Conservation (phyloP, 2,888 invertebrate genomes). For the Parapristionchus giblindavisi region DNA sequence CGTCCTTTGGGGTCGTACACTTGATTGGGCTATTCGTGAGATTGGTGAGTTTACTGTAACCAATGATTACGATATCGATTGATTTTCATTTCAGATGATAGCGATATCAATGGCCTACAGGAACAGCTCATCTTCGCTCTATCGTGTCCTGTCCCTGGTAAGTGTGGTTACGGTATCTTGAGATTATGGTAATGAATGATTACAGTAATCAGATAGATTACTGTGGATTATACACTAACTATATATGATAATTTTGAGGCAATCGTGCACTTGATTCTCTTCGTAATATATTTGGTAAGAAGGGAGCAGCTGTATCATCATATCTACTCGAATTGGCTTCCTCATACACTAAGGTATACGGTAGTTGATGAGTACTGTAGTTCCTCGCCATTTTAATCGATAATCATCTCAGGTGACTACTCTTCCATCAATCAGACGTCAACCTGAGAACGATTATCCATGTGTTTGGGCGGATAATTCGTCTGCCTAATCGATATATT, state of each 20-base stretch:
- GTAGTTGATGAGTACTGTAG: too few relatives aligned
- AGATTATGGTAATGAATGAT: background rate
- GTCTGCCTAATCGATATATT: too few relatives aligned
- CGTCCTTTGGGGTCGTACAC: constrained; percentile 26
- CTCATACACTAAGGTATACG: constrained; percentile 29
- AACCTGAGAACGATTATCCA: too few relatives aligned
- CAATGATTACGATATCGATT: background rate
- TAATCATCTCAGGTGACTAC: too few relatives aligned
- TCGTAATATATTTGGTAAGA: background rate
- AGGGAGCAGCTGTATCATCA: background rate
- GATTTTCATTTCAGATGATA: background rate
- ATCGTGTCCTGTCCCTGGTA: constrained; percentile 24
- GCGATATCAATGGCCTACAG: background rate
- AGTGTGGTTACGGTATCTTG: background rate
- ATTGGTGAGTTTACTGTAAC: constrained; percentile 6
- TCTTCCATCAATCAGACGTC: too few relatives aligned
- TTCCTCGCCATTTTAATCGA: too few relatives aligned
- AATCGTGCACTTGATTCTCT: constrained; percentile 21
- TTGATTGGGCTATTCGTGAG: constrained; percentile 22
- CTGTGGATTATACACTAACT: background rate
- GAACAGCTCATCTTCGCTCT: constrained; percentile 33
- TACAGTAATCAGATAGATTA: background rate
- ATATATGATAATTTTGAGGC: background rate
- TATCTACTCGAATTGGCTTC: constrained; percentile 11
- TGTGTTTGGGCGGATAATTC: too few relatives aligned